Evolutionary conservation across 1,140 invertebrate genomes (phyloP).

Genomic region (Argopecten irradians): DNA sequence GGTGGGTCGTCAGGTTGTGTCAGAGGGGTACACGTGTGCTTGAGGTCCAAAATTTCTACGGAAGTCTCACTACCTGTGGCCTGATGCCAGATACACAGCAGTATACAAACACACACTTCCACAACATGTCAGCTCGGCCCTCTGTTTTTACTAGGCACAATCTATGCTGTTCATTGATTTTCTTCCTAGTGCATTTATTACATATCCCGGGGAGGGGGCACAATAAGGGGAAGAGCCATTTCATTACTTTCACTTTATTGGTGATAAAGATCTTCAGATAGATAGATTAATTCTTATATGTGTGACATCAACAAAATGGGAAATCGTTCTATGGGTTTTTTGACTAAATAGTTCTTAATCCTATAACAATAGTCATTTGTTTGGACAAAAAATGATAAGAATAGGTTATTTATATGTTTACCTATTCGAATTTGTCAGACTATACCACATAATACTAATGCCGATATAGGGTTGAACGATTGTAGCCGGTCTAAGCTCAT

Average conservation of each 20-base stretch:
- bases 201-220: constrained; percentile 7
- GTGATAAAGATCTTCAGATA: neutral
- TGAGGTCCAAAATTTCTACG: neutral
- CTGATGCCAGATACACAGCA: neutral
- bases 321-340: neutral
- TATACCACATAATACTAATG: neutral
- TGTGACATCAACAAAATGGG: neutral
- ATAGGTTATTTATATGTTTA: constrained; percentile 5
- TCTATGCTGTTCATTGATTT: constrained; percentile 22
- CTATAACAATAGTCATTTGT: neutral
- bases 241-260: neutral
- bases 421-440: neutral
- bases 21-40: neutral
- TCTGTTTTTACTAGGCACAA: constrained; percentile 17
- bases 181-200: constrained; percentile 11
- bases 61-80: neutral
- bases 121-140: neutral
- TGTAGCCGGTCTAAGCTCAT: constrained; percentile 8
- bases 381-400: neutral
- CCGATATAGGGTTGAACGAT: neutral
- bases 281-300: neutral
- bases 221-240: neutral
- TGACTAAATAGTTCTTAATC: neutral
- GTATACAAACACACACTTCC: constrained; percentile 21
- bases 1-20: neutral